Evolutionary conservation across 2,888 invertebrate species (phyloP).

Genomic region (Cephus spinipes): DNA sequence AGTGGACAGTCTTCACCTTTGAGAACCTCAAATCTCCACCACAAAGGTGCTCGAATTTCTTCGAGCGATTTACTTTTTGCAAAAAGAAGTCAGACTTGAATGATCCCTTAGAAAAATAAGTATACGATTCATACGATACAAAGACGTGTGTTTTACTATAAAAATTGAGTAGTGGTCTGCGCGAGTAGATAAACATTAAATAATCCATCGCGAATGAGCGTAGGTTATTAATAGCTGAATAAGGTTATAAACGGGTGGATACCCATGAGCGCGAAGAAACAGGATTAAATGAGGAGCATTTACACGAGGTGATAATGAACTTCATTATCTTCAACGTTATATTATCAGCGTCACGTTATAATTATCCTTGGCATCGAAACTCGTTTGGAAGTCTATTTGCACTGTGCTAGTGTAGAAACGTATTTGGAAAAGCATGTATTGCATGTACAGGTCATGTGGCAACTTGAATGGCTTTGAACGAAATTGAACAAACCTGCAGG

Average conservation of each 20-base stretch:
- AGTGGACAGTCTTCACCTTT: slow-evolving; percentile 22
- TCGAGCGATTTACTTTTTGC: not conserved
- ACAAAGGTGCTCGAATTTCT: not conserved
- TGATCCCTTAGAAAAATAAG: not conserved
- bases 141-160: not conserved
- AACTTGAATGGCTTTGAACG: not conserved
- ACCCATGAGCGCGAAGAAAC: not conserved
- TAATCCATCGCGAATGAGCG: not conserved
- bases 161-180: not conserved
- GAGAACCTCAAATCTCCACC: not conserved
- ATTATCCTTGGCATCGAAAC: not conserved
- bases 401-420: not conserved
- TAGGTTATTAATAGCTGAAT: not conserved
- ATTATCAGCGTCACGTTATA: not conserved
- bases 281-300: not conserved
- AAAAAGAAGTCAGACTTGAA: not conserved
- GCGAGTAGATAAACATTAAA: not conserved
- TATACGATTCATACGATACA: not conserved
- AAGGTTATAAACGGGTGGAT: not conserved
- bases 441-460: not conserved
- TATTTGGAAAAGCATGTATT: not conserved
- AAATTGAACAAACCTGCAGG: not conserved
- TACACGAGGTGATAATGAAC: not conserved
- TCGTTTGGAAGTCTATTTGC: not conserved
- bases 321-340: not conserved